These are phyloP conservation scores for Oegoconia quadripuncta DNA, from an alignment of 2,888 invertebrate genomes.

Conservation along the genomic window DNA sequence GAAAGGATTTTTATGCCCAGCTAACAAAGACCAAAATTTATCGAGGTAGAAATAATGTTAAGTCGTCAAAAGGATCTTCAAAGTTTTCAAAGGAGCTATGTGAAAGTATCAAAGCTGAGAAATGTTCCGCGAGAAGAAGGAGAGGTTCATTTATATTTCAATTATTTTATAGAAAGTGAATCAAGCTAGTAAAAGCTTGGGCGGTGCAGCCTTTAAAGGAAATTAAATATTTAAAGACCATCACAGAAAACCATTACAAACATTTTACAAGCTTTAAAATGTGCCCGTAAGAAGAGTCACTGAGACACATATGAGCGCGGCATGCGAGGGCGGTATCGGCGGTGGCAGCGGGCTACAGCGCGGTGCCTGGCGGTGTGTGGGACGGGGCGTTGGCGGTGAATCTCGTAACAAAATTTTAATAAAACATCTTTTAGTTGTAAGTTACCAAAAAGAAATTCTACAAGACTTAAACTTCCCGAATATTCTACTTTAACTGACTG, in stretches of 20 bases:
- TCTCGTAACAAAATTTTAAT: slow-evolving; percentile 65
- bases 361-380: too few relatives aligned
- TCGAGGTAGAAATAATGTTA: slow-evolving; percentile 16
- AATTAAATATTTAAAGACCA: slow-evolving; percentile 73
- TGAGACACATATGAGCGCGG: background rate
- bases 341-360: background rate
- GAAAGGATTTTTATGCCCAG: too few relatives aligned
- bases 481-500: slow-evolving; percentile 43
- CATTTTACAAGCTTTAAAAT: slow-evolving; percentile 63
- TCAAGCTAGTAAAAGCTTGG: slow-evolving; percentile 36
- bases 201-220: slow-evolving; percentile 51
- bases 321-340: slow-evolving; percentile 3
- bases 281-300: slow-evolving; percentile 26
- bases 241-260: slow-evolving; percentile 57
- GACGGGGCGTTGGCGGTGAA: too few relatives aligned
- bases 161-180: slow-evolving; percentile 36
- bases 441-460: slow-evolving; percentile 35
- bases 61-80: slow-evolving; percentile 22
- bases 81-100: slow-evolving; percentile 21
- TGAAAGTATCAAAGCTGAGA: slow-evolving; percentile 15
- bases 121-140: slow-evolving; percentile 18
- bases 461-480: slow-evolving; percentile 35
- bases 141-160: slow-evolving; percentile 21
- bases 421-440: slow-evolving; percentile 45
- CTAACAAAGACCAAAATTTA: too few relatives aligned